Evolutionary conservation across 2,797 vertebrate species (phyloP).

Genomic region (Enteromius fasciolatus): DNA sequence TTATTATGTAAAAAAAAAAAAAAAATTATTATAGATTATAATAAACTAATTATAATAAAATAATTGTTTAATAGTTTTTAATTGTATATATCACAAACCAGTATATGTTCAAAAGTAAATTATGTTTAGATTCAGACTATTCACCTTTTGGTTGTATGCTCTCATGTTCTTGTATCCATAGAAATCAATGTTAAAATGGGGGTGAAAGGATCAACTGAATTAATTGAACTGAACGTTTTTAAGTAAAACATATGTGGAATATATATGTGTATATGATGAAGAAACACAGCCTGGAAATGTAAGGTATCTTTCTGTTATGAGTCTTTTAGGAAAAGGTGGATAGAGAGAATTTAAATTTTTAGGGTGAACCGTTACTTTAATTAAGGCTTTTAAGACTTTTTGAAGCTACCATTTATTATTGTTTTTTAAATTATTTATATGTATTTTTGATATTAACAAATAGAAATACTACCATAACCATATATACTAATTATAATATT

Average conservation of each 20-base stretch:
- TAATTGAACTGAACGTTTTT: background rate
- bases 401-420: background rate
- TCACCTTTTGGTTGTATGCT: background rate
- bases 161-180: background rate
- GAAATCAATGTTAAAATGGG: background rate
- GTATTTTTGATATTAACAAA: background rate
- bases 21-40: too few relatives aligned
- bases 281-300: background rate
- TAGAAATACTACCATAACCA: background rate
- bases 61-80: background rate
- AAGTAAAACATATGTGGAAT: too few relatives aligned
- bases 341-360: background rate
- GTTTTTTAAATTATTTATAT: background rate
- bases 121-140: background rate
- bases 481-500: background rate
- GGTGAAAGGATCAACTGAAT: background rate
- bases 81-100: background rate
- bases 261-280: too few relatives aligned
- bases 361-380: background rate
- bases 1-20: slow-evolving; percentile 2
- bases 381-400: background rate
- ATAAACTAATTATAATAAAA: too few relatives aligned
- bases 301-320: background rate
- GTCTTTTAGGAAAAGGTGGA: background rate
- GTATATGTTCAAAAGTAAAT: background rate